These are phyloP conservation scores for Danio albolineatus DNA, from an alignment of 2,797 vertebrate genomes.

Conservation along the genomic window DNA sequence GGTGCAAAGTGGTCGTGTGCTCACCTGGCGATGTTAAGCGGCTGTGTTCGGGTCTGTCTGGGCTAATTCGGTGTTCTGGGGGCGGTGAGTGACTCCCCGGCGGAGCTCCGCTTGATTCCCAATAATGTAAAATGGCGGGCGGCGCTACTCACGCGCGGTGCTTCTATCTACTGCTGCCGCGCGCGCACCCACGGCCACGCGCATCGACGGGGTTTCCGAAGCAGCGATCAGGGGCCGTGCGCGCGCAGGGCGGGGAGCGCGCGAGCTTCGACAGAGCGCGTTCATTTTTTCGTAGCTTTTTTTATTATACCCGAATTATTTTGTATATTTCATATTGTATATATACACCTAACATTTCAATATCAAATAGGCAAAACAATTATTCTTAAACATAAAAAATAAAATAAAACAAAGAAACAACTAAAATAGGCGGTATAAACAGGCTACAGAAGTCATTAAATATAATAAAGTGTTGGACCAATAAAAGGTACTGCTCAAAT, in stretches of 20 bases:
- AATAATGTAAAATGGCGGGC: conserved; percentile 89
- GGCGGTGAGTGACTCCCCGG: conserved; percentile 63
- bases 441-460: no score
- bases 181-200: conserved; percentile 43
- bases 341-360: no score
- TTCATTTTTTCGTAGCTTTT: no score
- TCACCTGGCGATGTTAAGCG: conserved; percentile 66
- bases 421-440: no score
- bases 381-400: no score
- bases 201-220: conserved; percentile 80
- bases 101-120: conserved; percentile 74
- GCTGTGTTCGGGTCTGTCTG: conserved; percentile 64
- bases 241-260: conserved; percentile 45
- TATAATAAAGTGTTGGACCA: no score
- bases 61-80: conserved; percentile 49
- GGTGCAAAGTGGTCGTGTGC: not conserved
- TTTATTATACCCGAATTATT: no score
- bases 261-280: no score
- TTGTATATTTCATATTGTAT: no score
- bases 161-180: conserved; percentile 28
- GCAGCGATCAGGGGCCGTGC: conserved; percentile 72
- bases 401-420: no score
- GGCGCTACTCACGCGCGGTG: conserved; percentile 83
- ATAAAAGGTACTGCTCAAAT: no score
- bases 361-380: no score